Evolutionary conservation across 2,888 invertebrate genomes (phyloP).

Genomic region (Glaucopsyche alexis): DNA sequence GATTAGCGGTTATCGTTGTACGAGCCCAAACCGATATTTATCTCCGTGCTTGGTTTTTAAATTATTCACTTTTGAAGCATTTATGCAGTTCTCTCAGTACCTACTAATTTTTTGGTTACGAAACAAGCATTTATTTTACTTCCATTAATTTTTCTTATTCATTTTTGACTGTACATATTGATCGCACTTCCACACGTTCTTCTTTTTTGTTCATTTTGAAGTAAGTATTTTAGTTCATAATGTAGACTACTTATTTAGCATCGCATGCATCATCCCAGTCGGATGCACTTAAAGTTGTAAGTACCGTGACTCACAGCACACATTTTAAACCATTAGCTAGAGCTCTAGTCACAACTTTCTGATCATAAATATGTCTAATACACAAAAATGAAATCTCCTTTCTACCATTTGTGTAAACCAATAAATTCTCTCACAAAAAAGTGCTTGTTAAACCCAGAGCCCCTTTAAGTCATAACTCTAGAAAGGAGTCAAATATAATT

Average conservation of each 20-base stretch:
- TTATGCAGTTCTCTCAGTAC: not conserved
- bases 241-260: constrained; percentile 10
- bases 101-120: not conserved
- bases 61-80: constrained; percentile 5
- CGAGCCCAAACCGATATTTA: constrained; percentile 9
- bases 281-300: constrained; percentile 14
- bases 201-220: not conserved
- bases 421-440: constrained; percentile 13
- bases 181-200: not conserved
- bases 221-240: not conserved
- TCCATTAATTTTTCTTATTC: not conserved
- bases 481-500: constrained; percentile 29
- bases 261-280: constrained; percentile 17
- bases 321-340: constrained; percentile 19
- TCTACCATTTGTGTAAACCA: constrained; percentile 9
- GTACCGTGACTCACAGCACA: constrained; percentile 17
- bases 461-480: constrained; percentile 2
- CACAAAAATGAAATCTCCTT: constrained; percentile 9
- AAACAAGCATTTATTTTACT: not conserved
- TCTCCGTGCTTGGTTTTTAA: not conserved
- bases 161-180: not conserved
- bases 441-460: not conserved
- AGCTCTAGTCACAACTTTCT: constrained; percentile 2
- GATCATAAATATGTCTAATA: not conserved
- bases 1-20: constrained; percentile 66